Percentiles rank a stretch among this genome's conserved stretches.
These are phyloP conservation scores for Acrocephalus scirpaceus DNA, from an alignment of 2,797 vertebrate genomes.

Conservation along the genomic window DNA sequence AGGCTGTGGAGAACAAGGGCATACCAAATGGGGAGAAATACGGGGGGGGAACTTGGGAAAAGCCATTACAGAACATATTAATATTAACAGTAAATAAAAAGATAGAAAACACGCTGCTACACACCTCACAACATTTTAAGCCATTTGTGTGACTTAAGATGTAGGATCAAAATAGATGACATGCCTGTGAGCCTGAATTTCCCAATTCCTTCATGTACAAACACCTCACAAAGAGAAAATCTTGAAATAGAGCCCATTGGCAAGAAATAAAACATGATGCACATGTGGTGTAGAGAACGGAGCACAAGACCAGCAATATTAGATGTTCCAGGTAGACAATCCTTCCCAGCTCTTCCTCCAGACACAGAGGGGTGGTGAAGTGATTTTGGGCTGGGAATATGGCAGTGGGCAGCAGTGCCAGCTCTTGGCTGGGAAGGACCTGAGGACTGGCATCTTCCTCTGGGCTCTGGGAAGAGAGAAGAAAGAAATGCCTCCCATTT, in stretches of 20 bases:
- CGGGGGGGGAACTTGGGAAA: too few relatives aligned
- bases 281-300: neutral
- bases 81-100: too few relatives aligned
- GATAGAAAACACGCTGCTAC: too few relatives aligned
- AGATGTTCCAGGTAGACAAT: neutral
- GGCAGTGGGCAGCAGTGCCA: neutral
- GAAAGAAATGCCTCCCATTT: neutral
- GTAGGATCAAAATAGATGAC: neutral
- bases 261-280: accelerated
- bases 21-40: too few relatives aligned
- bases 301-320: neutral
- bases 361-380: accelerated
- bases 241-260: neutral
- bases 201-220: neutral
- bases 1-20: too few relatives aligned
- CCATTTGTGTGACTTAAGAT: neutral
- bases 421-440: neutral
- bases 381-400: neutral
- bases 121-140: neutral
- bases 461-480: neutral
- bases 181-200: neutral
- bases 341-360: neutral
- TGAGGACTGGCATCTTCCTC: neutral
- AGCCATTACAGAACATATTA: too few relatives aligned
- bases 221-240: neutral